Conservation (phyloP, 2,888 invertebrate species). For the Prosopocoilus inquinatus region DNA sequence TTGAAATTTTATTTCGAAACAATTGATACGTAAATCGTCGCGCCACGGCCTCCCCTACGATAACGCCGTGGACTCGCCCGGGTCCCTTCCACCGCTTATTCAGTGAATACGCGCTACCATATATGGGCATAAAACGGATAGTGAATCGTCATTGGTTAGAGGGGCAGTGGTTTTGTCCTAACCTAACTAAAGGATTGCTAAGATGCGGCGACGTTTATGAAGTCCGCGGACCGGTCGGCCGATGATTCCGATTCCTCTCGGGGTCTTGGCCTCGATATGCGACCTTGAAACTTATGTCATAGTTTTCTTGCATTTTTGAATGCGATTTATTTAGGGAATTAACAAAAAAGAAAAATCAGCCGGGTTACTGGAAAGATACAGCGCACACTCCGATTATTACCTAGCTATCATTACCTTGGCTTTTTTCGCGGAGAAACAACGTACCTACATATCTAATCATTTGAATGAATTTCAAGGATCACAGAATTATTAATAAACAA, state of each 20-base stretch:
- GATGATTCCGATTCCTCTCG: constrained; percentile 37
- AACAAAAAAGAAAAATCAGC: too few relatives aligned
- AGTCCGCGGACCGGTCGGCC: constrained; percentile 41
- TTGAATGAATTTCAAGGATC: too few relatives aligned
- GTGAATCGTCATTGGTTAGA: constrained; percentile 64
- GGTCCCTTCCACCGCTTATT: constrained; percentile 51
- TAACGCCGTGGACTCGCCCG: constrained; percentile 46
- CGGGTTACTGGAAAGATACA: too few relatives aligned
- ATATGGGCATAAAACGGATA: constrained; percentile 78
- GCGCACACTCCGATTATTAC: too few relatives aligned
- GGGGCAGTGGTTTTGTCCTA: constrained; percentile 40
- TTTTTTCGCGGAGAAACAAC: too few relatives aligned
- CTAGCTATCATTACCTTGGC: too few relatives aligned
- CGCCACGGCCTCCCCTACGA: constrained; percentile 38
- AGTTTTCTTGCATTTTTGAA: constrained; percentile 16
- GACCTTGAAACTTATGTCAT: constrained; percentile 37
- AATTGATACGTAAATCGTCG: constrained; percentile 10
- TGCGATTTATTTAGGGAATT: too few relatives aligned
- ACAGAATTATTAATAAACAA: too few relatives aligned
- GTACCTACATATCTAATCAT: too few relatives aligned
- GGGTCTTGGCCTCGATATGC: constrained; percentile 41
- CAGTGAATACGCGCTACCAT: constrained; percentile 59
- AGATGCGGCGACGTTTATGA: constrained; percentile 33
- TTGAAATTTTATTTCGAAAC: constrained; percentile 19
- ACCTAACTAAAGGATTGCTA: constrained; percentile 43